Evolutionary conservation across 2,888 invertebrate species (phyloP), one percentile per base, ranked within the genome.

Genomic region (Malthinus flaveolus): DNA sequence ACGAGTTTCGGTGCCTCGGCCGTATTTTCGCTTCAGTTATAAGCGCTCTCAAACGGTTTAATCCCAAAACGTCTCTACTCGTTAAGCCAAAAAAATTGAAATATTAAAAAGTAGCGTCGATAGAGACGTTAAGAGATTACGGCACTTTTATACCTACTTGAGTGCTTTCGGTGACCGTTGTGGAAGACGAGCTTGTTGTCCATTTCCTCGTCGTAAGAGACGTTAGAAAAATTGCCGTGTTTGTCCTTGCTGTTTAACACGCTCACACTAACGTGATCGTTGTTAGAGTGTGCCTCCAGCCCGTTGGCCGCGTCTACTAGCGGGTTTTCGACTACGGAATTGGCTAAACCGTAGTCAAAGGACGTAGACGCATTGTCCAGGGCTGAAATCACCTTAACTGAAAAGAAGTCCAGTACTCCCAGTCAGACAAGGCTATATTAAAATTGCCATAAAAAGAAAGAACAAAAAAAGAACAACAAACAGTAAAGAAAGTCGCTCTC

Each of bases 301-400:
- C 80, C 81, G 73, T 82, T 82, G 69, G 78, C 80, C 70, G 80
- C 79, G 75, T 83, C 83, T 69, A 84, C 82, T 71, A 85, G 78
- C 67, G 84, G 84, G 73, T 84, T 84, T 79, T 84, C 83, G 71
- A 84, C 73, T 73, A 84, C 82, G 66, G 82, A 81, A 76, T 83
- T 82, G 73, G 75, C 77, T 73, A 78, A 73, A 69, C 78, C 78
- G 74, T 83, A 79, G 76, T 82, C 82, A 74, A 81, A 80, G 71
- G 81, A 80, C 74, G 82, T 79, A 71, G 83, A 81, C 71, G 77
- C 67, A 76, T 83, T 82, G 76, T 83, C 82, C 70, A 82, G 79
- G 73, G 84, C 82, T 73, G 84, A 83, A 78, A 84, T 82, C 79
- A 83, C 82, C 80, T 83, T 83, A 79, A 83, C 83, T 83, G 82